Base-by-base conservation (phyloP, 2,888 invertebrate genomes). In the Toxonevra muliebris region DNA sequence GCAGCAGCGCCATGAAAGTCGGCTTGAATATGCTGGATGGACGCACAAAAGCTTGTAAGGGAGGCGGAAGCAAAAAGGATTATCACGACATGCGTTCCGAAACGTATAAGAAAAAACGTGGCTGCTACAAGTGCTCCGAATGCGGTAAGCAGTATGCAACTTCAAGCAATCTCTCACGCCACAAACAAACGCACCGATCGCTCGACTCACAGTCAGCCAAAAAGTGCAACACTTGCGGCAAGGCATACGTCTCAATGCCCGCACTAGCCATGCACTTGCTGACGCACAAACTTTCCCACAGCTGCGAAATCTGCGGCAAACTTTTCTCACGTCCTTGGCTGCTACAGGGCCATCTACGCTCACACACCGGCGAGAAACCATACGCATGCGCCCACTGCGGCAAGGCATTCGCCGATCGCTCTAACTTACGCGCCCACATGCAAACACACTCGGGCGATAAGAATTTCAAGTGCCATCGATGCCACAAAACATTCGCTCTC, bases 211-310 rank as follows among this genome's bases (percentile, higher is more conserved):
- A 94, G 77, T 91, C 94, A 73, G 97, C 97, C 50, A 96, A 96
- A 86, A 94, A 95, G 79, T 98, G 98, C 87, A 92, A 93, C 78
- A 94, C 95, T 74, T 98, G 97, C 86, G 95, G 95, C 76, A 97
- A 97, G 86, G 95, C 95, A 7, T 98, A 98, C 87, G 98, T 98
- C 65, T 95, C 95, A 75, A 98, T 98, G 97, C 98, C 98, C 0
- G 97, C 98, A 9, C 88, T 98, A 67, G 95, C 97, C 65, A 97
- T 95, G 93, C 96, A 94, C 85, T 90, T 95, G 71, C 88, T 93
- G 62, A 97, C 96, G 57, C 98, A 98, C 87, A 95, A 95, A 82
- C 89, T 97, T 77, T 91, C 92, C 42, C 97, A 98, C 87, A 92
- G 92, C 79, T 98, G 98, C 85, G 91, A 92, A 68, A 91, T 96